Base-by-base conservation (phyloP, 2,113 vertebrate species). In the Pycnonotus jocosus region DNA sequence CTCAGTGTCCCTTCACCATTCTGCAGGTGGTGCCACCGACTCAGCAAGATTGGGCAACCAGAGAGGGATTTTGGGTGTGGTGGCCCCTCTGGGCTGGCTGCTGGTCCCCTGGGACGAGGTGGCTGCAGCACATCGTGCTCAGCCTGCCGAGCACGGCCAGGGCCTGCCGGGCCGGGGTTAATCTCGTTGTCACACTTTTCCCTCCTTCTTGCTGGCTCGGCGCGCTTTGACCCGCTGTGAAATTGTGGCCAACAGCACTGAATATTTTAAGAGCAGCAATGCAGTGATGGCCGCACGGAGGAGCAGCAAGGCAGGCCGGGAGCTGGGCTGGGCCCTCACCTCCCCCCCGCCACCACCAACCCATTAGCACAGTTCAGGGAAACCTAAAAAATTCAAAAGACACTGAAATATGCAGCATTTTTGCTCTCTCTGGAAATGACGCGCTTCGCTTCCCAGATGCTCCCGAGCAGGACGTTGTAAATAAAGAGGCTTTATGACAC, bases 191-290 rank as follows among this genome's bases (percentile, higher is more conserved):
- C 94, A 96, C 96, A 95, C 96, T 94, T 90, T 90, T 94, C 68
- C 94, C 92, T 96, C 93, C 92, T 91, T 95, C 96, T 93, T 94
- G 96, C 96, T 96, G 91, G 92, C 93, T 93, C 92, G 79, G 95
- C 93, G 83, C 15, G 93, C 95, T 94, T 95, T 97, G 96, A 90
- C 86, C 44, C 51, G 72, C 95, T 96, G 95, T 58, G 78, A 95
- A 97, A 96, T 96, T 85, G 96, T 89, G 84, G 82, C 95, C 80
- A 91, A 86, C 90, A 93, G 92, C 92, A 64, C 88, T 84, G 93
- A 96, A 96, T 96, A 96, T 95, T 96, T 96, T 95, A 97, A 96
- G 96, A 97, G 96, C 92, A 88, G 95, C 94, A 96, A 90, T 51
- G 58, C 84, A 90, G 92, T 69, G 71, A 81, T 90, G 71, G 60